These are phyloP conservation scores for Euzophera pinguis DNA, from an alignment of 2,888 invertebrate species.

Conservation along the genomic window DNA sequence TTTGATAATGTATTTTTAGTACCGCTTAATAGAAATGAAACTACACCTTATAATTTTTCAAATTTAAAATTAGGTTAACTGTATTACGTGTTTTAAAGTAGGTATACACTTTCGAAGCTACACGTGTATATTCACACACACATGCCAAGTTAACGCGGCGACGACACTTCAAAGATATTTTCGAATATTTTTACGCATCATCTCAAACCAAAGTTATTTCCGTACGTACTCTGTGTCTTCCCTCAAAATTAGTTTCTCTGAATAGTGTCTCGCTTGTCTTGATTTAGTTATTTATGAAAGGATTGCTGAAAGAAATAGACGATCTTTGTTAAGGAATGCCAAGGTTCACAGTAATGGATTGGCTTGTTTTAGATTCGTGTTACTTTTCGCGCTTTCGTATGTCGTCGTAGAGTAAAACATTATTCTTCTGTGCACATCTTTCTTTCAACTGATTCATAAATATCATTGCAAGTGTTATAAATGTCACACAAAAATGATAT, in stretches of 20 bases:
- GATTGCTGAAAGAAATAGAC: constrained; percentile 29
- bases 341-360: constrained; percentile 18
- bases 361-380: constrained; percentile 18
- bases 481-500: not conserved
- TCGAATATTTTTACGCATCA: constrained; percentile 66
- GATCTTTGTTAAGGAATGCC: constrained; percentile 21
- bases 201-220: constrained; percentile 65
- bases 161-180: constrained; percentile 56
- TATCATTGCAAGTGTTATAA: not conserved
- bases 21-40: no score
- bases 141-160: constrained; percentile 33
- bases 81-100: no score
- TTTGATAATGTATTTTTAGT: no score
- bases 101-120: no score
- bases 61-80: no score
- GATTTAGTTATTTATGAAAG: constrained; percentile 34
- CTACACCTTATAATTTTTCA: no score
- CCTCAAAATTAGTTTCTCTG: constrained; percentile 29
- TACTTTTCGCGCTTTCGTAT: constrained; percentile 5
- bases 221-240: constrained; percentile 34
- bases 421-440: not conserved
- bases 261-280: constrained; percentile 35
- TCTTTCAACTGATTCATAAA: constrained; percentile 1
- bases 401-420: constrained; percentile 2
- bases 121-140: constrained; percentile 23